Base-by-base conservation (phyloP, 1,140 invertebrate genomes). In the Ceratoteleas bidentatus region DNA sequence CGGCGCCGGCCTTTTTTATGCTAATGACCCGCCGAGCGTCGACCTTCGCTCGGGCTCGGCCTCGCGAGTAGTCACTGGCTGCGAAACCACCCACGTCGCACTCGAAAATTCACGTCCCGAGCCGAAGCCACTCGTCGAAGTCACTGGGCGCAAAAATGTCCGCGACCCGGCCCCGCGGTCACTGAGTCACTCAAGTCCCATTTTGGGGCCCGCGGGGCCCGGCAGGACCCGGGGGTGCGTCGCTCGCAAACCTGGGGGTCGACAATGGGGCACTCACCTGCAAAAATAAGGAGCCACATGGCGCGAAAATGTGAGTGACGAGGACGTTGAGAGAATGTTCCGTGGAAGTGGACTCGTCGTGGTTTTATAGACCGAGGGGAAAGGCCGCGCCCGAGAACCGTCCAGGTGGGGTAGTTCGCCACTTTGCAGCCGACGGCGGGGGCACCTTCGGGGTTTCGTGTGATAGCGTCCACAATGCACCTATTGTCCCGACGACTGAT, bases 361-460 rank as follows among this genome's bases (percentile, higher is more conserved):
- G 85, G 87, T 87, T 89, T 90, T 90, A 90, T 90, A 90, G 87
- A 89, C 85, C 86, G 84, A 85, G 83, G 88, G 88, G 88, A 90
- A 90, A 89, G 89, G 89, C 89, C 85, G 87, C 86, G 87, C 72
- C 57, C 79, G 86, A 89, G 85, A 88, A 89, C 87, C 88, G 88
- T 86, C 88, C 85, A 86, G 85, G 85, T 52, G 79, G 84, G 75
- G 85, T 83, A 87, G 87, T 88, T 88, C 85, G 83, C 53, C 69
- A 8, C 38, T 81, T 58, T 52, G 74, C 47, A 72, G 65, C 53
- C 43, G 78, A 78, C 82, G 66, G 75, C 50, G 74, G 82, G 66
- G 76, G 53, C 72, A 81, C 69, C 74, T 85, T 72, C 32, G 50
- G 74, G 75, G 74, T 75, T 77, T 61, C 45, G 53, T 49, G 53